A percentile compares a stretch with the other conserved stretches of the same genome.
These are phyloP conservation scores for Microchrysa polita DNA, from an alignment of 2,888 invertebrate species.

Conservation along the genomic window DNA sequence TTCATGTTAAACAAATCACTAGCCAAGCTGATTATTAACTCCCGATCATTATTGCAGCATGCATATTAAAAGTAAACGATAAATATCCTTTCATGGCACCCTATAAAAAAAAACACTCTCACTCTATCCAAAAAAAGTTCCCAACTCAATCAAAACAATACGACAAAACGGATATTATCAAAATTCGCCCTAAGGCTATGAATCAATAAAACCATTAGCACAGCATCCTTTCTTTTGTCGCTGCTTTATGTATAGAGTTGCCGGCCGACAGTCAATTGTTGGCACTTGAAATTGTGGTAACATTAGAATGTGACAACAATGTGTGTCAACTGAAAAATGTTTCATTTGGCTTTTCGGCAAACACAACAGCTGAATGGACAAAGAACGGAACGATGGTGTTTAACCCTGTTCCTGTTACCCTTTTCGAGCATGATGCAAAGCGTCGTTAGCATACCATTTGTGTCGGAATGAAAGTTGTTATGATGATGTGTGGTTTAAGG, in stretches of 20 bases:
- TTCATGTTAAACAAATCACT: too few species aligned
- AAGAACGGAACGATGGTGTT: too few species aligned
- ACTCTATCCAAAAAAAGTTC: background rate
- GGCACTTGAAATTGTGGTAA: background rate
- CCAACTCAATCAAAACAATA: slow-evolving; percentile 9
- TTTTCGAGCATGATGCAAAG: too few species aligned
- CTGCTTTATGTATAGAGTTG: background rate
- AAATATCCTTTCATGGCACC: background rate
- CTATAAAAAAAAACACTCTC: background rate
- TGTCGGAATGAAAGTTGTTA: too few species aligned
- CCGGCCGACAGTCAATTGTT: background rate
- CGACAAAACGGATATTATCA: background rate
- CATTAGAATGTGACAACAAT: slow-evolving; percentile 2
- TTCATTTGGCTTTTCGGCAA: background rate
- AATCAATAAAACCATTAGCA: slow-evolving; percentile 36
- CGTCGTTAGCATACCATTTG: too few species aligned
- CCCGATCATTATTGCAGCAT: too few species aligned
- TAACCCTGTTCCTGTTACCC: too few species aligned
- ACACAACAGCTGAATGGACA: background rate
- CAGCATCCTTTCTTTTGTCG: slow-evolving; percentile 30
- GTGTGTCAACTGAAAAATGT: slow-evolving; percentile 17
- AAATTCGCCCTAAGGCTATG: slow-evolving; percentile 13
- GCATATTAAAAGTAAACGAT: too few species aligned
- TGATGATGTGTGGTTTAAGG: too few species aligned
- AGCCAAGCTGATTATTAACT: too few species aligned